Evolutionary conservation across 1,140 invertebrate genomes (phyloP).

Genomic region (Scaptomyza hsui): DNA sequence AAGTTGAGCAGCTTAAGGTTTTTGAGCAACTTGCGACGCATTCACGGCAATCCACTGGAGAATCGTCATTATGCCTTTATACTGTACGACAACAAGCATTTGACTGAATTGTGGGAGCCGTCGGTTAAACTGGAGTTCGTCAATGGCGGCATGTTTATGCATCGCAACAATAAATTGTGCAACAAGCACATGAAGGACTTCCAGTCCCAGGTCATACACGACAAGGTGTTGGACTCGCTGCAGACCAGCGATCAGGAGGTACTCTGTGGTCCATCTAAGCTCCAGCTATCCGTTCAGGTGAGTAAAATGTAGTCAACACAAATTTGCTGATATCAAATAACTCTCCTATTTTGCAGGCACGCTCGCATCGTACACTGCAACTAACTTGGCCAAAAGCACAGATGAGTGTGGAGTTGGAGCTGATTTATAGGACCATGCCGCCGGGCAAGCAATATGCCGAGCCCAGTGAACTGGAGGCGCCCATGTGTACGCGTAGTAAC

Average conservation of each 20-base stretch:
- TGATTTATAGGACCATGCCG: conserved; percentile 54
- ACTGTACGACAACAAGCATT: conserved; percentile 67
- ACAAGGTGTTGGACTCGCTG: conserved; percentile 58
- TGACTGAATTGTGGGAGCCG: conserved; percentile 61
- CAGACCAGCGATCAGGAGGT: conserved; percentile 77
- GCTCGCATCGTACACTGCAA: conserved; percentile 48
- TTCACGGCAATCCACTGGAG: conserved; percentile 63
- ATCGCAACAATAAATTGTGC: conserved; percentile 74
- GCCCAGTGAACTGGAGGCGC: conserved; percentile 64
- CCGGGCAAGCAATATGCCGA: conserved; percentile 27
- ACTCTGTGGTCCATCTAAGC: conserved; percentile 65
- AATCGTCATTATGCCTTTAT: conserved; percentile 54
- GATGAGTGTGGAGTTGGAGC: conserved; percentile 60
- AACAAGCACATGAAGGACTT: conserved; percentile 62
- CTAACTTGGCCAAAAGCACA: conserved; percentile 62
- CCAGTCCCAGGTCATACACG: conserved; percentile 46
- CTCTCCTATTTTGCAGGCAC: conserved; percentile 25
- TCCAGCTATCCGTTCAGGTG: conserved; percentile 46
- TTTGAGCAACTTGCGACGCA: conserved; percentile 46
- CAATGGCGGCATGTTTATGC: conserved; percentile 69
- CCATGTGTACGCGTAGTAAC: conserved; percentile 66
- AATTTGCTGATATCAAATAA: not conserved
- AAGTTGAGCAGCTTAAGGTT: conserved; percentile 63
- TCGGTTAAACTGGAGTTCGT: conserved; percentile 42
- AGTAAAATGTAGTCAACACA: not conserved